Evolutionary conservation across 2,797 vertebrate species (phyloP).

Genomic region (Pseudomugil tenellus): DNA sequence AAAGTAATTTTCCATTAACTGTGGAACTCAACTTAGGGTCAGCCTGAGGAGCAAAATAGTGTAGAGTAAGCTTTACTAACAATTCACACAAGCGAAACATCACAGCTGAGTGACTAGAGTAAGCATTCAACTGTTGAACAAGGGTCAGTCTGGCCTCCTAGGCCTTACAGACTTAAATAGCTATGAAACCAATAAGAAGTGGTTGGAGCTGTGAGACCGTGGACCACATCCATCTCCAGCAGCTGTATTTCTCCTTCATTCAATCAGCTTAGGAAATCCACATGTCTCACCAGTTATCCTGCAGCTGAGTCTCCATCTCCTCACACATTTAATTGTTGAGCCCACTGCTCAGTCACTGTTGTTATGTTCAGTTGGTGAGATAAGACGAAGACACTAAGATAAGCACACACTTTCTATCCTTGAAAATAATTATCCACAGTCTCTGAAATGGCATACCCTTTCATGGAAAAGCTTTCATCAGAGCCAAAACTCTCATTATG

Average conservation of each 20-base stretch:
- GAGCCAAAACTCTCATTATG: neutral
- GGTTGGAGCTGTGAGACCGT: neutral
- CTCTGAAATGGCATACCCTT: neutral
- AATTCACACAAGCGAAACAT: constrained; percentile 26
- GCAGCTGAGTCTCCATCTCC: neutral
- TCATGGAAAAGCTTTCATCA: neutral
- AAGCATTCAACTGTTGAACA: constrained; percentile 6
- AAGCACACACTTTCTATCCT: neutral
- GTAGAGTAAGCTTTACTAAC: constrained; percentile 6
- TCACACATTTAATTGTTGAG: constrained; percentile 1
- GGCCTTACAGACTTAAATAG: constrained; percentile 18
- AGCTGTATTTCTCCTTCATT: constrained; percentile 3
- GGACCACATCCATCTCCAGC: constrained; percentile 2
- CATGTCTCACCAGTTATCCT: neutral
- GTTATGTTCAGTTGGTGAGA: neutral
- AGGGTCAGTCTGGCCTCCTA: constrained; percentile 5
- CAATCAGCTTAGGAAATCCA: constrained; percentile 3
- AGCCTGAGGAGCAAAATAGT: constrained; percentile 9
- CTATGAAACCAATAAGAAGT: constrained; percentile 12
- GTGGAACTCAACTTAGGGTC: constrained; percentile 27
- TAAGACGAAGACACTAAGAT: neutral
- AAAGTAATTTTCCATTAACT: constrained; percentile 17
- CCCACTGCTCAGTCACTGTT: neutral
- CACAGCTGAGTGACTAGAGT: constrained; percentile 9
- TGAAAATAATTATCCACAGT: neutral